Conservation (phyloP, 1,140 invertebrate species). For the Sitodiplosis mosellana region DNA sequence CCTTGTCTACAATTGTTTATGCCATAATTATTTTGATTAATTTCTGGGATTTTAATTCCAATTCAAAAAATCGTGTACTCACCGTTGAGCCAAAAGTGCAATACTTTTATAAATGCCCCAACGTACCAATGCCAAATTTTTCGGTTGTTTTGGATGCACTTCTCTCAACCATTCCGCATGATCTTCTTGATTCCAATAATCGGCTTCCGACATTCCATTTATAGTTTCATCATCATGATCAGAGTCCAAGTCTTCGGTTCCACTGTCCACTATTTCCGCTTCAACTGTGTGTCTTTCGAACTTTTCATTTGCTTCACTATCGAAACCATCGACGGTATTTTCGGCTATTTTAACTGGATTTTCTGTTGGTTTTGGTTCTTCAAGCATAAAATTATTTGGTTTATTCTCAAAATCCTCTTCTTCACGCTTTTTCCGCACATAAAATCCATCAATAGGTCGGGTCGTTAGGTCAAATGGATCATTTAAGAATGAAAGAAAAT, state of each 20-base stretch:
- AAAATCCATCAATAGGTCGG: not conserved
- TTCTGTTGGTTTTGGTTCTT: not conserved
- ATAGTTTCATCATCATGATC: not conserved
- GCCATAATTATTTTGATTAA: no score
- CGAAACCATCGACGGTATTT: not conserved
- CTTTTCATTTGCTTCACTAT: not conserved
- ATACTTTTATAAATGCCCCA: slow-evolving; percentile 20
- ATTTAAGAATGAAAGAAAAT: slow-evolving; percentile 1
- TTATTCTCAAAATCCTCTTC: no score
- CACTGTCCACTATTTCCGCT: not conserved
- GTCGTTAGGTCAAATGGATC: not conserved
- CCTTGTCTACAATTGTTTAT: slow-evolving; percentile 33
- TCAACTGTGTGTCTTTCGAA: not conserved
- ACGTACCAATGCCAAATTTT: slow-evolving; percentile 2
- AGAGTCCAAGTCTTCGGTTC: not conserved
- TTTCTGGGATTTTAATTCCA: no score
- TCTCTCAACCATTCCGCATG: not conserved
- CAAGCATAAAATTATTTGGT: not conserved
- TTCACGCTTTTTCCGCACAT: not conserved
- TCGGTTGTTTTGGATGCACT: not conserved
- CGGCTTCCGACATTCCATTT: not conserved
- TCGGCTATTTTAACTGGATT: not conserved
- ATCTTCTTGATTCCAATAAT: not conserved
- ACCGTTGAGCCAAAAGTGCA: slow-evolving; percentile 15
- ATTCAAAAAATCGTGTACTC: slow-evolving; percentile 7